Base-by-base conservation (phyloP, 2,797 vertebrate genomes). In the Linurgus olivaceus region DNA sequence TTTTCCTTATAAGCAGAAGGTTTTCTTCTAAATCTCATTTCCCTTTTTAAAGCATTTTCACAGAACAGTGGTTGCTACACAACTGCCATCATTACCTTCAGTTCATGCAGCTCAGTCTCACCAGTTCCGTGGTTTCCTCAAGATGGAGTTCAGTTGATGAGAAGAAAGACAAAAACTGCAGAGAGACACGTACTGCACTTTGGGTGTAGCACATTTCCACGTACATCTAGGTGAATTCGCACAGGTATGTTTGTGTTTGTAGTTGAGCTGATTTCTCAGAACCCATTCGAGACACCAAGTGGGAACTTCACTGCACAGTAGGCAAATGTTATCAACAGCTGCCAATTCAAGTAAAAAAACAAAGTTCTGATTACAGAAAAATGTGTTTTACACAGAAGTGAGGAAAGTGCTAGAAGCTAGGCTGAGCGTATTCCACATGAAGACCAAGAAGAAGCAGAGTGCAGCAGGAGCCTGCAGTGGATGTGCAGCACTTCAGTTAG, bases 11-110 rank as follows among this genome's bases (percentile, higher is more conserved):
- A 20, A 79, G 44, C 18, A 82, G 33, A 12, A 59, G 29, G 17
- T 80, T 88, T 61, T 89, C 38, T 57, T 75, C 40, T 37, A n/a
- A 42, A 51, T 19, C 17, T 40, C 13, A 0, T 33, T 80, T 73
- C 10, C 11, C 48, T 86, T 66, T 79, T 54, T 7, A 55, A 89
- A 75, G 37, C 11, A 13, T 62, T 33, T 92, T 55, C 48, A 78
- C 62, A 21, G 35, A 38, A 28, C 35, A 66, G 23, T 4, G 5
- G n/a, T 54, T 0, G 0, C 17, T 47, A 33, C 2, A 0, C 18
- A 55, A 18, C 50, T 83, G 66, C 68, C 38, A 28, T 21, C 42
- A 38, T 35, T 44, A 61, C 65, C 44, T 84, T 75, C 9, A 50
- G 20, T 54, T 59, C 37, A 61, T 0, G 2, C 59, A 83, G 38